Conservation (phyloP, 30 jellyfish, hydroid and myxozoan species). For the Chironex yamaguchii region DNA sequence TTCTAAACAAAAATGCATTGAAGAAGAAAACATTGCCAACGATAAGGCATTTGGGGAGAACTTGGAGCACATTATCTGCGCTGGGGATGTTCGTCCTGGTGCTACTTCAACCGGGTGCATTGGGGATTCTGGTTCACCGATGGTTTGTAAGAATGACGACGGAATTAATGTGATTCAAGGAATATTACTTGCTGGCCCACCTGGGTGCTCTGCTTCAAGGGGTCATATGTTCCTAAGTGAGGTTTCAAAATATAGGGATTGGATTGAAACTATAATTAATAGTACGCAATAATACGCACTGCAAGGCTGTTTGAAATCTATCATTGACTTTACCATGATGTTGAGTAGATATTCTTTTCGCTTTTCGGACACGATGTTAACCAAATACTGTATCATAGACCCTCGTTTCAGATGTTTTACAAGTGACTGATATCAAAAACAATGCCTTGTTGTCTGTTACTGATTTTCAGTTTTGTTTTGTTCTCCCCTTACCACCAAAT, state of each 20-base stretch:
- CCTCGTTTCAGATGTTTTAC: too few species aligned
- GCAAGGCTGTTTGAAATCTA: too few species aligned
- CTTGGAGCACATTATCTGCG: background rate
- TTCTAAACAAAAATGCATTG: background rate
- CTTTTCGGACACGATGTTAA: too few species aligned
- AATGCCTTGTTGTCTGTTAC: too few species aligned
- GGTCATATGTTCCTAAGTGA: background rate
- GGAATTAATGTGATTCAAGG: background rate
- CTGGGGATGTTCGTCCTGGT: background rate
- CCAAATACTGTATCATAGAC: too few species aligned
- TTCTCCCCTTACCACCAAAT: too few species aligned
- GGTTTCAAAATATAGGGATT: background rate
- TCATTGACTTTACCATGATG: too few species aligned
- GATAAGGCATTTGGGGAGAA: background rate
- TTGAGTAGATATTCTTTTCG: too few species aligned
- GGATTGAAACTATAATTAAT: too few species aligned
- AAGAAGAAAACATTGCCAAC: background rate
- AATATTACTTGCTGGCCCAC: background rate
- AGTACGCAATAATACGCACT: too few species aligned
- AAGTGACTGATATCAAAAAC: too few species aligned
- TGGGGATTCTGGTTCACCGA: background rate
- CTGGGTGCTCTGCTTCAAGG: background rate
- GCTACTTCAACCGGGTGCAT: background rate
- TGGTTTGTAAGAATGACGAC: background rate
- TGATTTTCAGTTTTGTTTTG: too few species aligned